phyloP scores from a whole-genome alignment of 2,888 invertebrate species.

The Tenodera sinensis region DNA sequence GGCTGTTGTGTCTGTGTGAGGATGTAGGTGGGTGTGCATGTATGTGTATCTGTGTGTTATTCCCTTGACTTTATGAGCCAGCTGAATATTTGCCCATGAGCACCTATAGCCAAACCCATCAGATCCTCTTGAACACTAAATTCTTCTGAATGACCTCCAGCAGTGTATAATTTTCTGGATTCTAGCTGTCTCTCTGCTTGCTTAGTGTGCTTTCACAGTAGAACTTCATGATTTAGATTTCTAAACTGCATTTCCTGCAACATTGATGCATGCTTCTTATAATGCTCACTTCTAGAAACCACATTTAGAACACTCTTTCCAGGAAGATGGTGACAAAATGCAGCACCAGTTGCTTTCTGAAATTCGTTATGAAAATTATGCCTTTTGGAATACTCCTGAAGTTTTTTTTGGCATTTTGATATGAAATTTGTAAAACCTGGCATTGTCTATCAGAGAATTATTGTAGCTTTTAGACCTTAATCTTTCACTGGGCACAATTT shows the following conservation, averaged over 20 bases:
- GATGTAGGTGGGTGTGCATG: no score
- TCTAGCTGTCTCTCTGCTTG: constrained; percentile 94
- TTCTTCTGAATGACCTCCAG: constrained; percentile 63
- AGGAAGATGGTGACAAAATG: constrained; percentile 83
- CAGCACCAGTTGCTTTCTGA: no score
- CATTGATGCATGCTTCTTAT: constrained; percentile 82
- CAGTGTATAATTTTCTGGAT: constrained; percentile 82
- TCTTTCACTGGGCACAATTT: no score
- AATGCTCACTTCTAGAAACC: constrained; percentile 75
- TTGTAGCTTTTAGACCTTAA: no score
- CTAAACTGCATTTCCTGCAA: constrained; percentile 94
- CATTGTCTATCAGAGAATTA: no score
- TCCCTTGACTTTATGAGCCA: no score
- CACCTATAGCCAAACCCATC: no score
- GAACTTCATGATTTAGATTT: constrained; percentile 59
- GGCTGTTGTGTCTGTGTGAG: no score
- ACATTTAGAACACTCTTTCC: constrained; percentile 80
- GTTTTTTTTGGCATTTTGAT: background rate
- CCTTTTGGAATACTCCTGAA: constrained; percentile 69
- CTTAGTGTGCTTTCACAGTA: constrained; percentile 91
- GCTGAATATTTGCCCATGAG: no score
- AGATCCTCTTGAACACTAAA: no score
- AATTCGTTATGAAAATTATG: constrained; percentile 92
- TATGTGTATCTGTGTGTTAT: no score
- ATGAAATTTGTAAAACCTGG: no score